These are phyloP conservation scores for Rhopalosiphum nymphaeae DNA, from an alignment of 2,888 invertebrate species.

Conservation along the genomic window DNA sequence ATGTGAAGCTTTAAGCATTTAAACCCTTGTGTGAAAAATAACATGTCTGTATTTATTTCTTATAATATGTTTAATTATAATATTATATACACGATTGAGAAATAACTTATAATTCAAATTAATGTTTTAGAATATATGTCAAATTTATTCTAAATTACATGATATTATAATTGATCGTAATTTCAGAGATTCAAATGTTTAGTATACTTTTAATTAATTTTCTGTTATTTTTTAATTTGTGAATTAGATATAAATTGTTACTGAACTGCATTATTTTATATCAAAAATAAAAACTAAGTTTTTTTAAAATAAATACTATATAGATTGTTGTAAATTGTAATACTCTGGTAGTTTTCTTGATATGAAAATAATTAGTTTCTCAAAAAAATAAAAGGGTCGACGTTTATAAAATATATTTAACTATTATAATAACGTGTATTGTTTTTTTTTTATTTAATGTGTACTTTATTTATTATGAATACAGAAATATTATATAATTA, in stretches of 20 bases:
- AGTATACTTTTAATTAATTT: background rate
- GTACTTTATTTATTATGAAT: background rate
- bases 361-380: background rate
- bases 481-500: background rate
- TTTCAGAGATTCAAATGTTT: background rate
- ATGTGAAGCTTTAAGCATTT: background rate
- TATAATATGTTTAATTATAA: background rate
- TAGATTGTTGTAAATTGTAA: background rate
- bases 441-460: background rate
- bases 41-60: background rate
- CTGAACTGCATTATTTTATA: background rate
- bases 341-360: background rate
- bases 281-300: background rate
- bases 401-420: background rate
- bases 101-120: background rate
- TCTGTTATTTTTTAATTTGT: background rate
- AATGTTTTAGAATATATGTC: background rate
- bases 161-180: background rate
- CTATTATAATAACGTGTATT: background rate
- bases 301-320: background rate
- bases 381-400: background rate
- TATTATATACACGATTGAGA: background rate
- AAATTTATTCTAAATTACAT: background rate
- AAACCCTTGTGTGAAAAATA: background rate
- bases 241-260: background rate